phyloP scores from a whole-genome alignment of 2,113 vertebrate species.

The Octodon degus region DNA sequence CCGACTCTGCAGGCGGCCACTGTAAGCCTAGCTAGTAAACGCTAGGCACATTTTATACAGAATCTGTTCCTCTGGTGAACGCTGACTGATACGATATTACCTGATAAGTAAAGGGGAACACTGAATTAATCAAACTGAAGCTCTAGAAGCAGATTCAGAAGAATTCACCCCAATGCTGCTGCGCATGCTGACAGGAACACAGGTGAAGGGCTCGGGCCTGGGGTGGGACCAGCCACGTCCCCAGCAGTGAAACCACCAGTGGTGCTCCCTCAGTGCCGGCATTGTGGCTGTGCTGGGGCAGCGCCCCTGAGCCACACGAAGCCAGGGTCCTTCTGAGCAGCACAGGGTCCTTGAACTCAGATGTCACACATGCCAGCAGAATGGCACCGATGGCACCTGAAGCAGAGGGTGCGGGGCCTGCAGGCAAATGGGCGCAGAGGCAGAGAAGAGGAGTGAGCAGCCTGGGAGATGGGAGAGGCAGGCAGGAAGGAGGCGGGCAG shows the following conservation, averaged over 20 bases:
- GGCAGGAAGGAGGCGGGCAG: not conserved
- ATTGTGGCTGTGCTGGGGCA: not conserved
- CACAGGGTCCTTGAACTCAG: not conserved
- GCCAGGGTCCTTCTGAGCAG: not conserved
- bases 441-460: fast-evolving
- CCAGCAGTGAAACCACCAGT: not conserved
- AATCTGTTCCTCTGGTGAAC: not conserved
- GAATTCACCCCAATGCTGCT: not conserved
- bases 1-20: not conserved
- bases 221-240: too few relatives aligned
- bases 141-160: not conserved
- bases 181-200: fast-evolving
- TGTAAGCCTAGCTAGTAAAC: not conserved
- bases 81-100: not conserved
- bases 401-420: not conserved
- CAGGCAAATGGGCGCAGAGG: too few relatives aligned
- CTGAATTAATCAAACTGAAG: too few relatives aligned
- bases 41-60: not conserved
- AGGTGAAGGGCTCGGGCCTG: not conserved
- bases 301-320: too few relatives aligned
- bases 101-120: not conserved
- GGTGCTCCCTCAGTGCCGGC: not conserved
- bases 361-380: not conserved
- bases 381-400: not conserved
- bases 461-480: not conserved